These are phyloP conservation scores for Xestia c-nigrum DNA, from an alignment of 2,888 invertebrate genomes.

Conservation along the genomic window DNA sequence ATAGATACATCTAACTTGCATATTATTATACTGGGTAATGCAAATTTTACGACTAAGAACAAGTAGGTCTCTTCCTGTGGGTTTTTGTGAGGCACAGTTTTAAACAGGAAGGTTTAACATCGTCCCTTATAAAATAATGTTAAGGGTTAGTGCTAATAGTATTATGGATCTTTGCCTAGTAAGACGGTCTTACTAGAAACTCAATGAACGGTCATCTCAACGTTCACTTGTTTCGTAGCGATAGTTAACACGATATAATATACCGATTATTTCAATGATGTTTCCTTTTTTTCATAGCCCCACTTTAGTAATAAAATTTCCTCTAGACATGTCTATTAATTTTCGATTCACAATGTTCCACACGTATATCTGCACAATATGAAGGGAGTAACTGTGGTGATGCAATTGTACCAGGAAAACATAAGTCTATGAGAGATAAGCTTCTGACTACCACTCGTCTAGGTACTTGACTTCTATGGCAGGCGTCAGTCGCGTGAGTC, in stretches of 20 bases:
- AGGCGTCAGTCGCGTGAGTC: constrained; percentile 28
- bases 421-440: constrained; percentile 19
- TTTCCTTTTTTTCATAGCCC: not conserved
- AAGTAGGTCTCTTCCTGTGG: constrained; percentile 8
- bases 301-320: not conserved
- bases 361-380: not conserved
- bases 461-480: not conserved
- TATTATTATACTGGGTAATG: constrained; percentile 7
- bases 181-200: not conserved
- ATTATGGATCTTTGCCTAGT: not conserved
- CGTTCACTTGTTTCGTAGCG: not conserved
- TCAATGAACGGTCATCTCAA: too few species aligned
- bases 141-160: too few species aligned
- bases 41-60: constrained; percentile 7
- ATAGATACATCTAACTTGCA: constrained; percentile 21
- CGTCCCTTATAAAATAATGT: not conserved
- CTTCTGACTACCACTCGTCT: not conserved
- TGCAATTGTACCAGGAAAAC: constrained; percentile 47
- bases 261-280: not conserved
- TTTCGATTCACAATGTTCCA: not conserved
- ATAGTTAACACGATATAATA: not conserved
- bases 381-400: not conserved
- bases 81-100: constrained; percentile 9
- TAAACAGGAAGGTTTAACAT: not conserved
- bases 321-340: not conserved